These are phyloP conservation scores for Hippocampus barbouri DNA, from an alignment of 2,113 vertebrate genomes.

Conservation along the genomic window DNA sequence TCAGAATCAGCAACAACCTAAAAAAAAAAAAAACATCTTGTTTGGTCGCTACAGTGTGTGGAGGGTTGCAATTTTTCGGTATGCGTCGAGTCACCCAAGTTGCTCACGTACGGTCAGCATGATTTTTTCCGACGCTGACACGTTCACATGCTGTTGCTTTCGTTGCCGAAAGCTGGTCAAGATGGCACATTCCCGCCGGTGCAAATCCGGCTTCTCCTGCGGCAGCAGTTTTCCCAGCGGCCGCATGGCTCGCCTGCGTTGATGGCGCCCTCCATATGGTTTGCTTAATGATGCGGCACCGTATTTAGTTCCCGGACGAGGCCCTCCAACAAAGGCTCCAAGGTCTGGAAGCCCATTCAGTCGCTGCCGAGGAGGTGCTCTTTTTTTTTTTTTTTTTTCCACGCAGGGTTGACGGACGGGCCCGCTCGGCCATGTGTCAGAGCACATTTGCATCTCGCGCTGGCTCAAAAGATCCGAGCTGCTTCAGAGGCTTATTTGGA, in stretches of 20 bases:
- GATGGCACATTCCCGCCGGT: slow-evolving; percentile 5
- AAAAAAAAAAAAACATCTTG: too few species aligned
- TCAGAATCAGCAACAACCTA: too few species aligned
- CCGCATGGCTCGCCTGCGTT: slow-evolving; percentile 5
- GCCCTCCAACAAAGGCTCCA: slow-evolving; percentile 23
- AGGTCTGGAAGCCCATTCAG: slow-evolving; percentile 45
- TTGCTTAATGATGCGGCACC: slow-evolving; percentile 42
- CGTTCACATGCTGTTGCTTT: background rate
- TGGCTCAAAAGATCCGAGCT: slow-evolving; percentile 17
- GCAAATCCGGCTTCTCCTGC: slow-evolving; percentile 2
- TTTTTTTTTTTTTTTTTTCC: slow-evolving; percentile 24
- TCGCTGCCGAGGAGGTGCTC: slow-evolving; percentile 20
- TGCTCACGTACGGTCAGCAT: too few species aligned
- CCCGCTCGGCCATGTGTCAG: slow-evolving; percentile 30
- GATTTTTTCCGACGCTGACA: too few species aligned
- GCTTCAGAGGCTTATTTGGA: slow-evolving; percentile 40
- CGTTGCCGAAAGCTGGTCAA: background rate
- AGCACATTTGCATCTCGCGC: slow-evolving; percentile 29
- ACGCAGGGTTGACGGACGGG: slow-evolving; percentile 31
- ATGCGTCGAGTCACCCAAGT: too few species aligned
- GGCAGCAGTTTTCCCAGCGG: slow-evolving; percentile 7
- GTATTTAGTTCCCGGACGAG: slow-evolving; percentile 35
- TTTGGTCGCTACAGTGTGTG: too few species aligned
- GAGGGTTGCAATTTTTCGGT: too few species aligned
- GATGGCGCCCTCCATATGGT: slow-evolving; percentile 20